Evolutionary conservation across 2,113 vertebrate genomes (phyloP).

Genomic region (Nanger granti): DNA sequence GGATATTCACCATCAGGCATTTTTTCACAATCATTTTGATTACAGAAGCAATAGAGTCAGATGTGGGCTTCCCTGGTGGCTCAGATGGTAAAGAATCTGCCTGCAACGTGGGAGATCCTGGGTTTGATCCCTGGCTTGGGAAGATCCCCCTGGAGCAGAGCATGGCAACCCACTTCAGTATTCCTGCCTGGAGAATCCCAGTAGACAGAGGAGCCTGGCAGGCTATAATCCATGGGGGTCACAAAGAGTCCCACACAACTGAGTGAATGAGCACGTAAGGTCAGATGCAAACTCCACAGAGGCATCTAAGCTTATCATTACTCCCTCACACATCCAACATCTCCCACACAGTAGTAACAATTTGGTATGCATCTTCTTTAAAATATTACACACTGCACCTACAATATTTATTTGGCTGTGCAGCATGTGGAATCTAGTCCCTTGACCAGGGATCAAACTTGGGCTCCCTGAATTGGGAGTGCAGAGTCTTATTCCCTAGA

Average conservation of each 20-base stretch:
- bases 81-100: not conserved
- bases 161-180: not conserved
- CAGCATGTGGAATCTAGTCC: not conserved
- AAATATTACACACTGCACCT: not conserved
- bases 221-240: not conserved
- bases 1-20: not conserved
- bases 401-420: not conserved
- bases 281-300: not conserved
- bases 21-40: not conserved
- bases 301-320: not conserved
- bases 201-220: not conserved
- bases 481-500: not conserved
- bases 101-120: accelerated
- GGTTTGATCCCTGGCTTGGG: not conserved
- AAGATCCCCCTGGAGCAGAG: not conserved
- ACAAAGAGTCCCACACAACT: not conserved
- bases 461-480: not conserved
- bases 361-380: not conserved
- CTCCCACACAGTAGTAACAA: not conserved
- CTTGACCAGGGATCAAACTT: not conserved
- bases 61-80: not conserved
- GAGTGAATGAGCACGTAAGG: not conserved
- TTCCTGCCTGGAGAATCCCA: not conserved
- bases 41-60: not conserved
- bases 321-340: not conserved